A percentile compares a stretch with the other conserved stretches of the same genome.
Evolutionary conservation across 2,797 vertebrate genomes (phyloP).

Genomic region (Cyclura pinguis): DNA sequence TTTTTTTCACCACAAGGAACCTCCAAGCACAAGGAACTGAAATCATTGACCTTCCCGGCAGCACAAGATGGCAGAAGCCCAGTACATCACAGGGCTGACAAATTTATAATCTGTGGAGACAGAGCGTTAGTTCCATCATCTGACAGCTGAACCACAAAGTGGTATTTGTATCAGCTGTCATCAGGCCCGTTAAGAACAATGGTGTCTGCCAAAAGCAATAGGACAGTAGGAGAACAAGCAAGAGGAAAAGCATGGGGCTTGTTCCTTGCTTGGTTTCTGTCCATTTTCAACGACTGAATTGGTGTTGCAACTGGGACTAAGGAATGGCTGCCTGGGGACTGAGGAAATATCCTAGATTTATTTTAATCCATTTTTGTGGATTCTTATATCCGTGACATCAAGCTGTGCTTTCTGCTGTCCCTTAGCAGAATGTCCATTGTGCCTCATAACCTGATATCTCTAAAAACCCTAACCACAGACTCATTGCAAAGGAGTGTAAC

Average conservation of each 20-base stretch:
- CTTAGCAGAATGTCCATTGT: conserved; percentile 55
- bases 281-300: neutral
- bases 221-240: neutral
- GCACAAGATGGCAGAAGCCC: conserved; percentile 36
- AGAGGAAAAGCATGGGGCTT: neutral
- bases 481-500: conserved; percentile 49
- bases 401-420: conserved; percentile 39
- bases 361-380: conserved; percentile 32
- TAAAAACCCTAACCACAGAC: conserved; percentile 59
- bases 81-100: conserved; percentile 49
- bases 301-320: neutral
- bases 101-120: conserved; percentile 62
- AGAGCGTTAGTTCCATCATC: conserved; percentile 59
- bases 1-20: conserved; percentile 34
- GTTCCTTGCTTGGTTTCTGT: neutral
- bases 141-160: conserved; percentile 62
- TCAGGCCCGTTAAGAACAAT: conserved; percentile 32
- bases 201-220: conserved; percentile 43
- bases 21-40: conserved; percentile 39
- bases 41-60: conserved; percentile 46
- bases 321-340: neutral
- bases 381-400: conserved; percentile 38
- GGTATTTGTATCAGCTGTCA: conserved; percentile 61
- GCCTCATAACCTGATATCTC: conserved; percentile 26
- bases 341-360: conserved; percentile 1